A percentile compares a stretch with the other conserved stretches of the same genome.
Evolutionary conservation across 2,113 vertebrate genomes (phyloP).

Genomic region (Leucosticte australis): DNA sequence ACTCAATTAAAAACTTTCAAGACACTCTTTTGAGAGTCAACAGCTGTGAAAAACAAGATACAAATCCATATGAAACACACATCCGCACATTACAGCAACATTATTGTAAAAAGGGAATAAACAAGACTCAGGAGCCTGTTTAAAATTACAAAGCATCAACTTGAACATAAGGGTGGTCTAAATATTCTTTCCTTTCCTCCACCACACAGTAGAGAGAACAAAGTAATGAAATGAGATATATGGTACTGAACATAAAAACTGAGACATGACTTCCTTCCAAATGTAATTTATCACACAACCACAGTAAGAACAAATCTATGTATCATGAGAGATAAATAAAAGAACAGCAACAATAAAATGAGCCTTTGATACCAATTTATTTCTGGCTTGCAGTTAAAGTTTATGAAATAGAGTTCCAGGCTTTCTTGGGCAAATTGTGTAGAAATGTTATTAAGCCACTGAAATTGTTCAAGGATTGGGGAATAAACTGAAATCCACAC

Average conservation of each 20-base stretch:
- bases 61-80: background rate
- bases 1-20: background rate
- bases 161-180: background rate
- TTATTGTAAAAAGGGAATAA: background rate
- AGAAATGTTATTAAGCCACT: background rate
- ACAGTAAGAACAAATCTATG: background rate
- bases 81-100: background rate
- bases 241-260: background rate
- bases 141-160: slow-evolving; percentile 2
- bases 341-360: background rate
- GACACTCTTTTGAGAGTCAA: background rate
- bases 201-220: background rate
- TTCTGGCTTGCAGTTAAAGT: background rate
- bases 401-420: background rate
- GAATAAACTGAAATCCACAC: background rate
- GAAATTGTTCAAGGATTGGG: background rate
- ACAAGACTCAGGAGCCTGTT: background rate
- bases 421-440: background rate
- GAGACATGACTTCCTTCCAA: background rate
- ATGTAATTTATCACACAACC: background rate
- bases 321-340: slow-evolving; percentile 1
- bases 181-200: background rate
- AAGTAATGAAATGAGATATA: background rate
- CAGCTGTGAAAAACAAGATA: background rate
- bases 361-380: background rate